Evolutionary conservation across 2,113 vertebrate species (phyloP).

Genomic region (Myrmecophaga tridactyla): DNA sequence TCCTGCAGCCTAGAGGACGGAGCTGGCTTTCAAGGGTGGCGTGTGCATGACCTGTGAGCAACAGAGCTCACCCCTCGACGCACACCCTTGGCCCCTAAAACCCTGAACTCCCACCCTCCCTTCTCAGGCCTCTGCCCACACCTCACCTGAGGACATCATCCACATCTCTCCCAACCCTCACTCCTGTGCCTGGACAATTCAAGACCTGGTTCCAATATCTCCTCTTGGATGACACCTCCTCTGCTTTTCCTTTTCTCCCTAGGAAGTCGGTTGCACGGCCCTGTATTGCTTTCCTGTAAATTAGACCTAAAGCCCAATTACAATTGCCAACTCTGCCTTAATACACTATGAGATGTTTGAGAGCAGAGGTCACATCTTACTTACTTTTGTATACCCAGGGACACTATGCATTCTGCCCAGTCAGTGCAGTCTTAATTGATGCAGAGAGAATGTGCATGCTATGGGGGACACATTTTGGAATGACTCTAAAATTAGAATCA

Average conservation of each 20-base stretch:
- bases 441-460: neutral
- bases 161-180: neutral
- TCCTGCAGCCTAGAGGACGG: neutral
- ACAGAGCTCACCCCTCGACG: neutral
- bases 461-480: neutral
- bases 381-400: neutral
- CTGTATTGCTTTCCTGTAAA: neutral
- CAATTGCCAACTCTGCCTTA: neutral
- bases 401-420: neutral
- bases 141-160: neutral
- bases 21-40: neutral
- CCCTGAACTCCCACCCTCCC: neutral
- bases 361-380: neutral
- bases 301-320: neutral
- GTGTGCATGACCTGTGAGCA: neutral
- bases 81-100: neutral
- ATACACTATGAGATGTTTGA: neutral
- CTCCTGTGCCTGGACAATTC: neutral
- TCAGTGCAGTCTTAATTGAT: neutral
- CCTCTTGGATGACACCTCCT: neutral
- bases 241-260: neutral
- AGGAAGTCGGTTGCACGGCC: neutral
- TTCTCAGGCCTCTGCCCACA: neutral
- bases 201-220: neutral
- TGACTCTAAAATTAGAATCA: neutral